Base-by-base conservation (phyloP, 2,888 invertebrate species). In the Agrotis puta region DNA sequence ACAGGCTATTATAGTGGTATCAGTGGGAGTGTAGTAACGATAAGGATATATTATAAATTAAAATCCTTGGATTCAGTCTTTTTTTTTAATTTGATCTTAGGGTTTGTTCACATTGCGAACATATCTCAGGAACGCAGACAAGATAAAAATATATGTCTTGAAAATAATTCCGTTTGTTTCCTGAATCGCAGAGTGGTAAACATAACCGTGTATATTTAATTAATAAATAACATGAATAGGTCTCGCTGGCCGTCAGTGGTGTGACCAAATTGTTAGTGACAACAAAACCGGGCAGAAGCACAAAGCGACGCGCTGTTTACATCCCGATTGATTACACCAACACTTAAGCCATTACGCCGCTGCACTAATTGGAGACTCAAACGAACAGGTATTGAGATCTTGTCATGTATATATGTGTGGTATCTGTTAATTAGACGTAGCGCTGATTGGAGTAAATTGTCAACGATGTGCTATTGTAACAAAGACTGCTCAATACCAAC, bases 281-380 rank as follows among this genome's bases (percentile, higher is more conserved):
- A 59, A 74, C 81, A 74, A 72, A 72, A 70, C 50, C 56, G 54
- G 54, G 53, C 72, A 87, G 92, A 92, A 92, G 57, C 73, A 87
- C 93, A 92, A 92, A 92, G 92, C 92, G 85, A 84, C 79, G 74
- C 51, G n/a, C 62, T 90, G 91, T 91, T 90, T 89, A 86, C 88
- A 70, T 74, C 64, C 77, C 87, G 81, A 91, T 89, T 92, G 92
- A 91, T 91, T 90, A 89, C 85, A 88, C 84, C 87, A 82, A 84
- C 79, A 87, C 87, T 89, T 85, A 87, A 80, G 79, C 85, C 83
- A 90, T 91, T 90, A 89, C 83, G 75, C 67, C 73, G 72, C 71
- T 82, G 85, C 65, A 79, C 89, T 93, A 93, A 92, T 92, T 92
- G 90, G 87, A 56, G 82, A 70, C 81, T 84, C 85, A 87, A 87